phyloP scores from a whole-genome alignment of 2,797 vertebrate genomes.

The Fundulus diaphanus region DNA sequence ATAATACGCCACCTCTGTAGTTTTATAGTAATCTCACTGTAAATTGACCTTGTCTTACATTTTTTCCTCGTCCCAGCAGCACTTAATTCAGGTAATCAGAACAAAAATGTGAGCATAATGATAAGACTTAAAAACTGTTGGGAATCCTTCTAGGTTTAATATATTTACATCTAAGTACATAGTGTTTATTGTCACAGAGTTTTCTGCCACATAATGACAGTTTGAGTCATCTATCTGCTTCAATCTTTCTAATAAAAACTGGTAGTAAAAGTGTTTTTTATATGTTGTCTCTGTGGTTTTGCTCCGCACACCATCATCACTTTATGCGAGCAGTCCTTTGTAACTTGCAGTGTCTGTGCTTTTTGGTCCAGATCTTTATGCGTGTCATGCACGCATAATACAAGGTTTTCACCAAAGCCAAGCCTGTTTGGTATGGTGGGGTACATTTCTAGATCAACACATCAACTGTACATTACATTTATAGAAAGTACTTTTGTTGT shows the following conservation, averaged over 20 bases:
- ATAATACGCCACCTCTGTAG: constrained; percentile 32
- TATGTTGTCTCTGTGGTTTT: neutral
- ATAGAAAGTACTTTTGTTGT: no score
- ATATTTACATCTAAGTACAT: constrained; percentile 27
- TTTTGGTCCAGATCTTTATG: no score
- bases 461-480: no score
- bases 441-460: no score
- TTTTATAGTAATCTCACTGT: constrained; percentile 21
- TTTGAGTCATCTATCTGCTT: constrained; percentile 40
- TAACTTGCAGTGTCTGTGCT: no score
- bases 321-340: no score
- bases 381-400: no score
- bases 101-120: constrained; percentile 17
- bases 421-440: no score
- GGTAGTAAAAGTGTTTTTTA: constrained; percentile 44
- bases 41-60: constrained; percentile 21
- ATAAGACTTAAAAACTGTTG: neutral
- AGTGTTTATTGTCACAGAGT: constrained; percentile 28
- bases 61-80: constrained; percentile 13
- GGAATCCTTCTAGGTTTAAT: constrained; percentile 12
- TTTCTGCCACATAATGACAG: constrained; percentile 29
- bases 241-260: constrained; percentile 71
- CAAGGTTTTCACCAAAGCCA: no score
- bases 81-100: neutral
- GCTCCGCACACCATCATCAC: neutral